Evolutionary conservation across 1,140 invertebrate species (phyloP).

Genomic region (Ceratina japonica): DNA sequence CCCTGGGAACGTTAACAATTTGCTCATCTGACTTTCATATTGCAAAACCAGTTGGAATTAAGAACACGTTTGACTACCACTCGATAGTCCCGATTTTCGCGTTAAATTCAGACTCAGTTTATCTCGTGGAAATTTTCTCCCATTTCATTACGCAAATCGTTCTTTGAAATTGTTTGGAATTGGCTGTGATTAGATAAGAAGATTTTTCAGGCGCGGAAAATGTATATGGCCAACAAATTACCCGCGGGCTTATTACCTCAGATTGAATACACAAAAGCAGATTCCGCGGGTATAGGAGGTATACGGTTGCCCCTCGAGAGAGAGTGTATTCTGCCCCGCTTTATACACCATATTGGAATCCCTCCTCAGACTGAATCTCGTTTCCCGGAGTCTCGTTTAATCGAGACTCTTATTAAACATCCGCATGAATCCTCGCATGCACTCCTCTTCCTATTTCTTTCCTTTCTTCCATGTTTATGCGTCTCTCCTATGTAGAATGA

Average conservation of each 20-base stretch:
- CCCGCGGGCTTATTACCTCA: constrained; percentile 53
- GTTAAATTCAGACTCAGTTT: too few species aligned
- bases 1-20: background rate
- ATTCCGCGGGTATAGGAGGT: constrained; percentile 26
- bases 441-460: too few species aligned
- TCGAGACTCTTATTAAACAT: constrained; percentile 55
- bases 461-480: too few species aligned
- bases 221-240: constrained; percentile 42
- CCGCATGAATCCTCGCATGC: constrained; percentile 33
- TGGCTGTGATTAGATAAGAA: constrained; percentile 41
- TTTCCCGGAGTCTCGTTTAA: constrained; percentile 29
- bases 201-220: constrained; percentile 38
- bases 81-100: background rate
- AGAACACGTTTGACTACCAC: background rate
- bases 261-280: constrained; percentile 63
- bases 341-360: constrained; percentile 60
- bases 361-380: constrained; percentile 33
- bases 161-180: background rate
- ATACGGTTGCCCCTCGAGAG: constrained; percentile 19
- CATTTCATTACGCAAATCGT: background rate
- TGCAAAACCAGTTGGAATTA: too few species aligned
- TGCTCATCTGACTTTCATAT: background rate
- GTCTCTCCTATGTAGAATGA: too few species aligned
- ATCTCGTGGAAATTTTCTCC: background rate
- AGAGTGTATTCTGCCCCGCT: constrained; percentile 22